These are phyloP conservation scores for Lynx canadensis DNA, from an alignment of 2,113 vertebrate species.

Conservation along the genomic window DNA sequence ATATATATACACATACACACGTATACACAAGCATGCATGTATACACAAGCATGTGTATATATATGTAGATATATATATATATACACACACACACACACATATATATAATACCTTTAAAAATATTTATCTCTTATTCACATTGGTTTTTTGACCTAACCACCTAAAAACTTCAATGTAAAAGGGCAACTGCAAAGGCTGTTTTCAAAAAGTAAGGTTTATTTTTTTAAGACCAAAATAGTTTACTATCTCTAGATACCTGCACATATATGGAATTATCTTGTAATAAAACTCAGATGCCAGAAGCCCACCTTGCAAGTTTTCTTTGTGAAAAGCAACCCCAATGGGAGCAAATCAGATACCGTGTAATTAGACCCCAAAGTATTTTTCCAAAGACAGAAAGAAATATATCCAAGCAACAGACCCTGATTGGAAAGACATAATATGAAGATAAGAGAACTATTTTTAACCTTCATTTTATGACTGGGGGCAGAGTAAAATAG, in stretches of 20 bases:
- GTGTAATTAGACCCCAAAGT: constrained; percentile 68
- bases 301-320: constrained; percentile 61
- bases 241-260: constrained; percentile 43
- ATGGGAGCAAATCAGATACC: constrained; percentile 59
- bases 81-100: too few relatives aligned
- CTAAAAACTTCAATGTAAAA: background rate
- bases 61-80: too few relatives aligned
- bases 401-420: constrained; percentile 77
- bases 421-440: constrained; percentile 78
- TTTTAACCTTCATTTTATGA: constrained; percentile 83
- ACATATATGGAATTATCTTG: constrained; percentile 40
- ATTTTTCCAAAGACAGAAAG: constrained; percentile 72
- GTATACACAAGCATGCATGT: too few relatives aligned
- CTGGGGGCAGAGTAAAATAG: constrained; percentile 71
- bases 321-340: constrained; percentile 56
- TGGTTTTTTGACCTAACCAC: background rate
- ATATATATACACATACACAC: too few relatives aligned
- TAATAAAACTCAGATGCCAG: constrained; percentile 27
- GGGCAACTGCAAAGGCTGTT: background rate
- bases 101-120: background rate
- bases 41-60: too few relatives aligned
- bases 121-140: background rate
- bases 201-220: constrained; percentile 8
- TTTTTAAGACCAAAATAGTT: background rate
- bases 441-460: constrained; percentile 81